Conservation (phyloP, 2,113 vertebrate species). For the Chinchilla lanigera region DNA sequence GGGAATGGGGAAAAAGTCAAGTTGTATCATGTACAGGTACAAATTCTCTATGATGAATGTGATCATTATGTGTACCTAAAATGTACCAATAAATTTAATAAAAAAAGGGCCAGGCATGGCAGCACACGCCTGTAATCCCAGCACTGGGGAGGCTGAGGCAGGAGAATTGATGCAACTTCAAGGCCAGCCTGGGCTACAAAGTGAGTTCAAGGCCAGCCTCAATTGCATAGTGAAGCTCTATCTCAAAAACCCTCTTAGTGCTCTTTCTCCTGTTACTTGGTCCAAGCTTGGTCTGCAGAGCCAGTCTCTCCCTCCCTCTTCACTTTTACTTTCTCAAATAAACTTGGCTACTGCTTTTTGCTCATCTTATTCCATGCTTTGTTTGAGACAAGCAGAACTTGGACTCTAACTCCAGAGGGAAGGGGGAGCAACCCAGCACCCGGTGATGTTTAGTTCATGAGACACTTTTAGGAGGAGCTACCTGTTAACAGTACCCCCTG, state of each 20-base stretch:
- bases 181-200: not conserved
- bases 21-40: too few species aligned
- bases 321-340: not conserved
- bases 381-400: not conserved
- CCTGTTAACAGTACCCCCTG: not conserved
- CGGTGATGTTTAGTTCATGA: not conserved
- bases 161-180: not conserved
- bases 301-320: not conserved
- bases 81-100: not conserved
- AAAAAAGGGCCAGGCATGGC: not conserved
- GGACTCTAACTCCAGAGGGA: not conserved
- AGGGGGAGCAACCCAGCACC: not conserved
- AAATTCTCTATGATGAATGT: not conserved
- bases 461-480: not conserved
- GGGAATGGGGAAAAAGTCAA: too few species aligned
- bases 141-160: not conserved
- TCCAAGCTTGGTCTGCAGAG: not conserved
- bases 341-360: not conserved
- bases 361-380: not conserved
- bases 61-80: not conserved
- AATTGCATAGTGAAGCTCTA: not conserved
- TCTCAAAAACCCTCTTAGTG: not conserved
- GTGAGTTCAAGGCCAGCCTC: not conserved
- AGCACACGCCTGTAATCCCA: not conserved
- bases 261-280: not conserved